phyloP scores from a whole-genome alignment of 2,113 vertebrate genomes.

The Cephalophus harveyi region DNA sequence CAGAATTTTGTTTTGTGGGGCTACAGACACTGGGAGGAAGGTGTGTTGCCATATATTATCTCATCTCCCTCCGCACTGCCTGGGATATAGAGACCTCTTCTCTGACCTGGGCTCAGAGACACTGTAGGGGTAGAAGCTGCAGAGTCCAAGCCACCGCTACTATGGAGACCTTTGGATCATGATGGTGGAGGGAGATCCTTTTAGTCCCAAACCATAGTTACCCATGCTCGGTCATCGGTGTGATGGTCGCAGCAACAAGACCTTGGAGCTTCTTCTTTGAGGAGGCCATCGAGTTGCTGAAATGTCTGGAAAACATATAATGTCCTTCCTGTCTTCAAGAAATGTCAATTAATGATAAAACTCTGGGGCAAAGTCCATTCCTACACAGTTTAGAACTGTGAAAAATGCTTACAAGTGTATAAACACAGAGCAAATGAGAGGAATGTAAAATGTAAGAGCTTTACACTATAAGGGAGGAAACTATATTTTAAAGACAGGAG shows the following conservation, averaged over 20 bases:
- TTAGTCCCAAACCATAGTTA: conserved; percentile 67
- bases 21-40: not conserved
- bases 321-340: not conserved
- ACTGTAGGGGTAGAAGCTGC: not conserved
- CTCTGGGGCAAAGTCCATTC: conserved; percentile 52
- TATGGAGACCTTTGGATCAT: not conserved
- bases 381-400: not conserved
- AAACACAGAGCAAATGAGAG: not conserved
- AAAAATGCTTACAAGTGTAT: not conserved
- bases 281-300: conserved; percentile 70
- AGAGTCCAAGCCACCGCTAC: not conserved
- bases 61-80: not conserved
- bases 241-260: conserved; percentile 92
- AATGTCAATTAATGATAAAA: conserved; percentile 35
- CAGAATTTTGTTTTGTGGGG: not conserved
- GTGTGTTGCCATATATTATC: not conserved
- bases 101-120: not conserved
- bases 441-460: not conserved
- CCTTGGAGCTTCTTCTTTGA: conserved; percentile 81
- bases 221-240: conserved; percentile 90
- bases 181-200: not conserved
- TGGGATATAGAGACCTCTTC: not conserved
- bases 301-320: not conserved
- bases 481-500: not conserved
- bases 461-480: not conserved